A percentile compares a stretch with the other conserved stretches of the same genome.
Conservation (phyloP, 2,888 invertebrate genomes). For the Archips crataeganus region DNA sequence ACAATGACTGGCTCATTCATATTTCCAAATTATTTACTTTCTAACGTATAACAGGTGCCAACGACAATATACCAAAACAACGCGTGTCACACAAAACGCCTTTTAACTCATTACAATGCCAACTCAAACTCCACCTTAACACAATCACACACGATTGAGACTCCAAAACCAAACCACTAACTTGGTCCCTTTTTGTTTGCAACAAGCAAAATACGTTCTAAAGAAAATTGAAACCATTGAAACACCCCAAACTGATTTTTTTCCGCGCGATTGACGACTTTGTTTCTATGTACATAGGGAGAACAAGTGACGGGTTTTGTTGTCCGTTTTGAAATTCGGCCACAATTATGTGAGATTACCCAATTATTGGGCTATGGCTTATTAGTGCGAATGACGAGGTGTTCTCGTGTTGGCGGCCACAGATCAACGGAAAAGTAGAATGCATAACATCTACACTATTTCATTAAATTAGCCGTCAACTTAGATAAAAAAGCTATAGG, state of each 20-base stretch:
- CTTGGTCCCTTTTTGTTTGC: constrained; percentile 2
- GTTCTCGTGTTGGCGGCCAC: constrained; percentile 50
- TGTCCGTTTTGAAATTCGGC: constrained; percentile 47
- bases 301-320: constrained; percentile 17
- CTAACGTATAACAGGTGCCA: constrained; percentile 44
- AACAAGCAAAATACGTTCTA: constrained; percentile 12
- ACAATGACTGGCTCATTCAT: constrained; percentile 55
- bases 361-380: constrained; percentile 74
- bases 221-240: constrained; percentile 39
- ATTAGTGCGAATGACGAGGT: constrained; percentile 79
- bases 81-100: neutral
- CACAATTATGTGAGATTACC: constrained; percentile 64
- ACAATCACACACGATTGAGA: neutral
- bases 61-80: constrained; percentile 43
- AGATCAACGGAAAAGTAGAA: constrained; percentile 42
- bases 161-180: neutral
- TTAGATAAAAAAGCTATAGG: too few species aligned
- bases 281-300: constrained; percentile 12
- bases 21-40: constrained; percentile 67
- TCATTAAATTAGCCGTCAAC: too few species aligned
- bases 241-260: constrained; percentile 27
- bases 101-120: neutral
- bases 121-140: neutral
- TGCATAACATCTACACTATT: neutral
- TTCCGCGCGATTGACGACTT: constrained; percentile 20